phyloP scores from a whole-genome alignment of 2,113 vertebrate genomes.

The Hystrix cristata region DNA sequence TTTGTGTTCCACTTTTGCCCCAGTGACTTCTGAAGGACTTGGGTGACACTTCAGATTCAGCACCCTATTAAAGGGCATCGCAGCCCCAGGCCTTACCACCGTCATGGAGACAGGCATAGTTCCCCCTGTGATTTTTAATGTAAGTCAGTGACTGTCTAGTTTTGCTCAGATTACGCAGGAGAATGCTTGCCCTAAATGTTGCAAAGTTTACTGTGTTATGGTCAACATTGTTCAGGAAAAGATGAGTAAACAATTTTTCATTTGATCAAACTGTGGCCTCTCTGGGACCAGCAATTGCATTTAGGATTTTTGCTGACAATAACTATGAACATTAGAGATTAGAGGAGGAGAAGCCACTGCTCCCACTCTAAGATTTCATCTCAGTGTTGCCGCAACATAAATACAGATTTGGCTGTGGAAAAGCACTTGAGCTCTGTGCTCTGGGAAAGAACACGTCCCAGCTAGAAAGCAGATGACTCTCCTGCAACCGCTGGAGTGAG shows the following conservation, averaged over 20 bases:
- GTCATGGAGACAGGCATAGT: not conserved
- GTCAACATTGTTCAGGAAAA: not conserved
- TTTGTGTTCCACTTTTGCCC: not conserved
- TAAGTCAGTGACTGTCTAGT: not conserved
- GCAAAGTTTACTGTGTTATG: not conserved
- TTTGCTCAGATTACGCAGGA: not conserved
- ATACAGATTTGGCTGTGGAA: not conserved
- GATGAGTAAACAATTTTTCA: not conserved
- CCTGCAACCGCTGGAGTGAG: not conserved
- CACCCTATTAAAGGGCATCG: not conserved
- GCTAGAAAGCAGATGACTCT: accelerated
- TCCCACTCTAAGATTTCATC: accelerated
- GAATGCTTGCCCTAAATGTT: not conserved
- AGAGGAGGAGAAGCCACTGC: not conserved
- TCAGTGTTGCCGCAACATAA: not conserved
- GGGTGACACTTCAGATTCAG: not conserved
- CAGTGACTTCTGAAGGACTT: not conserved
- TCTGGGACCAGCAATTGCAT: accelerated
- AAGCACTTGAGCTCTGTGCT: not conserved
- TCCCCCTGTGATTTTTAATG: not conserved
- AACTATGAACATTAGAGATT: not conserved
- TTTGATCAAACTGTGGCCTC: not conserved
- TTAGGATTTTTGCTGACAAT: not conserved
- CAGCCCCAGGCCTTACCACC: no score
- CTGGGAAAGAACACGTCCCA: not conserved